Evolutionary conservation across 2,797 vertebrate genomes (phyloP), one percentile per base, ranked within the genome.

Genomic region (Gorsachius magnificus): DNA sequence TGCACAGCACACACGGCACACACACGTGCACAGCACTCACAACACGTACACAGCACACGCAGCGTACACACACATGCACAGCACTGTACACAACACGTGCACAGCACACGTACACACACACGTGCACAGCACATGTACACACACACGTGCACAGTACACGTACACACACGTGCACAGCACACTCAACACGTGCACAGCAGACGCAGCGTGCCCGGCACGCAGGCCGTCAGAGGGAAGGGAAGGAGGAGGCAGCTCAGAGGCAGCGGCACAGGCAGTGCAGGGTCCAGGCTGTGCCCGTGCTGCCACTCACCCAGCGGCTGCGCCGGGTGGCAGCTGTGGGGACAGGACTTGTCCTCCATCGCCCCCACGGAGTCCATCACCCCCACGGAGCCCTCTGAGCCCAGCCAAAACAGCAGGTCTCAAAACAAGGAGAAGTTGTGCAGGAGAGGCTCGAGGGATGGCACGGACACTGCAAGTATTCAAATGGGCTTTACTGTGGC

Each of bases 281-380:
- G 21, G 28, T 24, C 46, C 14, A 2, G 54, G 5, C 16, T 3
- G 2, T 11, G 29, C 5, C 7, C 1, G 20, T 36, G 43, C 50
- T n/a, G 17, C n/a, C 56, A 20, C 41, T 29, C 35, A 25, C 53
- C 29, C 53, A 16, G n/a, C 1, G 0, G 31, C 45, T 58, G 43
- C 36, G 41, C 57, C n/a, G 25, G 2, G 15, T 3, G 3, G 38
- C 56, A 29, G 28, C 16, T 18, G 28, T 7, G 13, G 36, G 36
- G 41, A 19, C 48, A 43, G 43, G 56, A 24, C 50, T 16, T 43
- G 22, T 16, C 36, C 64, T n/a, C 33, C 15, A 6, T 43, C 22
- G 16, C 18, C 12, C 1, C 31, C 25, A 2, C 1, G 0, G 36
- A 60, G 50, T 31, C 50, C 50, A 6, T 43, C 22, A 20, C 18